phyloP scores from a whole-genome alignment of 1,140 invertebrate species.

The Lerema accius region DNA sequence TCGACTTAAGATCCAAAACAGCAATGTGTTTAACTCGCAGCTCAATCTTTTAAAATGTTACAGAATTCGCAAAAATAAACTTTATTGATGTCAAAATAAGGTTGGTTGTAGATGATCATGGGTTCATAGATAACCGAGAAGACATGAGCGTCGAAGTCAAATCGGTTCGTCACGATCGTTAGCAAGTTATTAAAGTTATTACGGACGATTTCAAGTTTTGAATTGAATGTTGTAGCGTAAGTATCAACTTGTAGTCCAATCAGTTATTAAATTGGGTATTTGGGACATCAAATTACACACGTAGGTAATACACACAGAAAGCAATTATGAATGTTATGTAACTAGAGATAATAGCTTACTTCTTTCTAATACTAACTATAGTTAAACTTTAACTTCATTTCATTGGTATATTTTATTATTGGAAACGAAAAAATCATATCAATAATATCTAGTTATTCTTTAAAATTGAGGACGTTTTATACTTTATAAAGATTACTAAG shows the following conservation, averaged over 20 bases:
- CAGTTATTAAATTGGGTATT: constrained; percentile 3
- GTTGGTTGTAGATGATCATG: not conserved
- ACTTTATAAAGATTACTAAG: too few species aligned
- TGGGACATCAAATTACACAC: not conserved
- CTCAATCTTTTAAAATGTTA: not conserved
- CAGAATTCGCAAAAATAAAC: not conserved
- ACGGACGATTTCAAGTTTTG: constrained; percentile 35
- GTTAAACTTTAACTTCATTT: too few species aligned
- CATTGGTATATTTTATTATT: too few species aligned
- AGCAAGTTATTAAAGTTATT: constrained; percentile 34
- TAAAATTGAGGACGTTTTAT: too few species aligned
- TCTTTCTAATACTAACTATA: too few species aligned
- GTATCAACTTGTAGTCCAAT: not conserved
- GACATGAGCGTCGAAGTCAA: constrained; percentile 23
- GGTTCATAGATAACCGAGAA: constrained; percentile 4
- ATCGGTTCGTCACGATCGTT: constrained; percentile 40
- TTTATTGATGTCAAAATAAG: not conserved
- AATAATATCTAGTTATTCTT: too few species aligned
- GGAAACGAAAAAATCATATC: too few species aligned
- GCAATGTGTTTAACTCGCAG: not conserved
- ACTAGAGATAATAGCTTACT: too few species aligned
- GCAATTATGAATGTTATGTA: too few species aligned
- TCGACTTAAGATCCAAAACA: not conserved
- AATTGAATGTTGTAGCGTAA: constrained; percentile 2
- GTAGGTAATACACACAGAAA: too few species aligned